phyloP scores from a whole-genome alignment of 2,113 vertebrate genomes.

The Psettodes erumei region DNA sequence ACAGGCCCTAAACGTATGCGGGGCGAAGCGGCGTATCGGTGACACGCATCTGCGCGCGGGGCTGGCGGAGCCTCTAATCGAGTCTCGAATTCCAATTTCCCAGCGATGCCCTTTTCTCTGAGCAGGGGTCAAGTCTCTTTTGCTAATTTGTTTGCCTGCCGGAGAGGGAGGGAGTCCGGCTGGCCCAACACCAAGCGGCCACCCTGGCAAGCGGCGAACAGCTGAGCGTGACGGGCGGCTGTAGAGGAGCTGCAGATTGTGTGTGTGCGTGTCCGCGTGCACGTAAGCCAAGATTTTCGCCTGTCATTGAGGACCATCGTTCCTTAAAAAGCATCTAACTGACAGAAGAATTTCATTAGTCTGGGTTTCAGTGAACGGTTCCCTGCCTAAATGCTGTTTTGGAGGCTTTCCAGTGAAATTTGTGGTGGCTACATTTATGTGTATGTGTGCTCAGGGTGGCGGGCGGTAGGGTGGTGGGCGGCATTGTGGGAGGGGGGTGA shows the following conservation, averaged over 20 bases:
- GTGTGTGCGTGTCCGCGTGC: conserved; percentile 10
- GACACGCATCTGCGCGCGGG: conserved; percentile 26
- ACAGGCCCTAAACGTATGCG: conserved; percentile 15
- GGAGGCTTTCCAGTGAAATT: conserved; percentile 53
- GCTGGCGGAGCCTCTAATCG: conserved; percentile 50
- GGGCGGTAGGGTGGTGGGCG: conserved; percentile 61
- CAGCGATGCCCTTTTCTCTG: conserved; percentile 57
- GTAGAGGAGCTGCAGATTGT: not conserved
- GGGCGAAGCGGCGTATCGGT: conserved; percentile 12
- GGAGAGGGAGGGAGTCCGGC: conserved; percentile 26
- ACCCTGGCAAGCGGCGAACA: conserved; percentile 28
- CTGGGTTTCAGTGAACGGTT: conserved; percentile 35
- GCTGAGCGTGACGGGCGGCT: not conserved
- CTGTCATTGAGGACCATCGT: not conserved
- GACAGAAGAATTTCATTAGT: conserved; percentile 47
- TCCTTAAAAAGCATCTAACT: conserved; percentile 33
- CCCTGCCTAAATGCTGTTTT: conserved; percentile 46
- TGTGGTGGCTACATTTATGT: conserved; percentile 26
- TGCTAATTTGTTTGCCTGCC: conserved; percentile 69
- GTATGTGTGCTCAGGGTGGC: conserved; percentile 13
- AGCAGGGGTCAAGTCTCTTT: conserved; percentile 62
- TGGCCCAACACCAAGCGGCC: conserved; percentile 17
- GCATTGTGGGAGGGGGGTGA: conserved; percentile 59
- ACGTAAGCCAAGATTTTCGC: not conserved
- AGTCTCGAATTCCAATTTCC: conserved; percentile 68